Percentiles rank a stretch among this genome's conserved stretches.
Conservation (phyloP, 2,797 vertebrate species). For the Typhlichthys eigenmanni region DNA sequence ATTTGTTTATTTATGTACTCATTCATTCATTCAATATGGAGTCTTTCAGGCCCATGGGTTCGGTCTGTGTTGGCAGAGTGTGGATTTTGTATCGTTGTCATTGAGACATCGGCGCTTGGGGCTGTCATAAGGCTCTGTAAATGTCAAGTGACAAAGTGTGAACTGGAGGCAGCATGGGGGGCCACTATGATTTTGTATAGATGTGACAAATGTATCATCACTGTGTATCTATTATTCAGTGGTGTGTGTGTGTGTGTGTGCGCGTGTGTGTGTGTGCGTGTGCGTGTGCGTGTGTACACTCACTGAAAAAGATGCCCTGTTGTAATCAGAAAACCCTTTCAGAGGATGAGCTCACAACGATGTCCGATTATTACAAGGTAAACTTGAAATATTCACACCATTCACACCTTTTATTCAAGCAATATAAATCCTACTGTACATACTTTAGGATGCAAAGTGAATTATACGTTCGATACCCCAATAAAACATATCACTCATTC, state of each 20-base stretch:
- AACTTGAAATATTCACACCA: no score
- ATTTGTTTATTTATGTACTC: no score
- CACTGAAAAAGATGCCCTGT: no score
- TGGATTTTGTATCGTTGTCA: constrained; percentile 52
- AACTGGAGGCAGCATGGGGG: constrained; percentile 63
- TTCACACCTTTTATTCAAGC: constrained; percentile 30
- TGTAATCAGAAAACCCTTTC: no score
- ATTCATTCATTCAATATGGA: constrained; percentile 20
- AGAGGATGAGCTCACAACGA: no score
- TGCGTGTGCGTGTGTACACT: neutral
- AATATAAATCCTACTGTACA: constrained; percentile 61
- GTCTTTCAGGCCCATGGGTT: constrained; percentile 38
- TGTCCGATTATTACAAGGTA: no score
- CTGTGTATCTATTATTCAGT: constrained; percentile 73
- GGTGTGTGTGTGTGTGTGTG: constrained; percentile 18
- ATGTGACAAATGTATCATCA: constrained; percentile 71
- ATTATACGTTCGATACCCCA: constrained; percentile 66
- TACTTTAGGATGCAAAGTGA: constrained; percentile 55
- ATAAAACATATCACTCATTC: constrained; percentile 67
- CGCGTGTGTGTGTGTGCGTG: constrained; percentile 9
- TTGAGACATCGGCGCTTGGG: constrained; percentile 59
- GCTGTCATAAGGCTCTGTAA: constrained; percentile 61
- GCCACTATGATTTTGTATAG: constrained; percentile 65
- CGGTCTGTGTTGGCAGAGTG: constrained; percentile 44
- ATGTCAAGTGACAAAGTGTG: constrained; percentile 75